Evolutionary conservation across 2,888 invertebrate genomes (phyloP), one percentile per base, ranked within the genome.

Genomic region (Tenthredo amoena): DNA sequence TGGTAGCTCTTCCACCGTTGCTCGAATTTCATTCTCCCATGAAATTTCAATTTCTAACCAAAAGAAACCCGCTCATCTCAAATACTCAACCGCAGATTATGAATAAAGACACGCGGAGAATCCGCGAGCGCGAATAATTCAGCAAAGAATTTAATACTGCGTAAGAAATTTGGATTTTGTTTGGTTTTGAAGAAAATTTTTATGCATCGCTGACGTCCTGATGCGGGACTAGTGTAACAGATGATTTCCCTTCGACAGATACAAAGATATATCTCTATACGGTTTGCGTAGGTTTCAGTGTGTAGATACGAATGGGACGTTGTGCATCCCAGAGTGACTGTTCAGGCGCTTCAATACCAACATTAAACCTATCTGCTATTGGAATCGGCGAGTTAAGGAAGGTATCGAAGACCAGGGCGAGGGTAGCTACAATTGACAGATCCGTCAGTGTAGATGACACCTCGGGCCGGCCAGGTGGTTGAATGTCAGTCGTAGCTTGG

Each of bases 381-480:
- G 68, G 83, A 83, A 83, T 83, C 83, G 83, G 40, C 68, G 65
- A 50, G 83, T 21, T 68, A 65, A 71, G 83, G 55, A 83, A 83
- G 83, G 83, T 68, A 83, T 83, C 83, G 83, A 83, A 83, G 83
- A 83, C 83, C 81, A 62, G 84, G 65, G 83, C 84, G 87, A 88
- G 87, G 87, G 87, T 87, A 90, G 90, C 71, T 50, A 89, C 90
- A 90, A 92, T 92, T 92, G 93, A 93, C 92, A 90, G 91, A 93
- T 92, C 91, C 89, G 93, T 93, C 93, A 93, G 90, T 89, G 88
- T 89, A 89, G 92, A 93, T 93, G 93, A 93, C 93, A 93, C 93
- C 93, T 92, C 86, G 89, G 88, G 87, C 87, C 87, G 90, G 87
- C 91, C 91, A 91, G 91, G 91, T 91, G 91, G 89, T 83, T 83